Percentiles rank a stretch among this genome's conserved stretches.
phyloP scores from a whole-genome alignment of 2,888 invertebrate species.

The Norana najaformis region DNA sequence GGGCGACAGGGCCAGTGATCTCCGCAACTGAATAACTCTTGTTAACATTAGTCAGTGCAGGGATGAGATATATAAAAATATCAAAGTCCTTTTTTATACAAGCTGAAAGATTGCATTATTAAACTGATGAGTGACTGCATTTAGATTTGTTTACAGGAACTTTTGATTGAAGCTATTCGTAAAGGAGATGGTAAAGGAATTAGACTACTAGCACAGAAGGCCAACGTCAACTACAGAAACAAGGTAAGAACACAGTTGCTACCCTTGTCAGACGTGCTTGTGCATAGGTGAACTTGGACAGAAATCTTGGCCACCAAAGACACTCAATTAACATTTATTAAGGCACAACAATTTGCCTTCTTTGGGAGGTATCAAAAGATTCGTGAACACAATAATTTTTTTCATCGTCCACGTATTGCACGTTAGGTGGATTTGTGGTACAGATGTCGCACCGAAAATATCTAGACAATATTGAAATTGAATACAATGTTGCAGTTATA shows the following conservation, averaged over 20 bases:
- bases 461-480: too few relatives aligned
- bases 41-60: background rate
- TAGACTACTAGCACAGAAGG: background rate
- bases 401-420: too few relatives aligned
- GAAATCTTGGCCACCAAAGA: too few relatives aligned
- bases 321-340: too few relatives aligned
- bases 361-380: too few relatives aligned
- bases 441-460: too few relatives aligned
- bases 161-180: constrained; percentile 3
- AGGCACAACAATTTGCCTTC: too few relatives aligned
- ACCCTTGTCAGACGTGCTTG: background rate
- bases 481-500: too few relatives aligned
- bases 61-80: background rate
- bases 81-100: background rate
- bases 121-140: background rate
- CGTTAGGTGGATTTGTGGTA: too few relatives aligned
- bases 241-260: background rate
- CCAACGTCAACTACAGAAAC: constrained; percentile 19
- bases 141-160: background rate
- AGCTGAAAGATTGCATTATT: background rate
- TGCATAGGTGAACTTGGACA: background rate
- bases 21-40: background rate
- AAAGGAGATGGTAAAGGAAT: background rate
- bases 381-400: too few relatives aligned
- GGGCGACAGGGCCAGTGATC: background rate